These are phyloP conservation scores for Leucopternis melanops DNA, from an alignment of 2,113 vertebrate species.

Conservation along the genomic window DNA sequence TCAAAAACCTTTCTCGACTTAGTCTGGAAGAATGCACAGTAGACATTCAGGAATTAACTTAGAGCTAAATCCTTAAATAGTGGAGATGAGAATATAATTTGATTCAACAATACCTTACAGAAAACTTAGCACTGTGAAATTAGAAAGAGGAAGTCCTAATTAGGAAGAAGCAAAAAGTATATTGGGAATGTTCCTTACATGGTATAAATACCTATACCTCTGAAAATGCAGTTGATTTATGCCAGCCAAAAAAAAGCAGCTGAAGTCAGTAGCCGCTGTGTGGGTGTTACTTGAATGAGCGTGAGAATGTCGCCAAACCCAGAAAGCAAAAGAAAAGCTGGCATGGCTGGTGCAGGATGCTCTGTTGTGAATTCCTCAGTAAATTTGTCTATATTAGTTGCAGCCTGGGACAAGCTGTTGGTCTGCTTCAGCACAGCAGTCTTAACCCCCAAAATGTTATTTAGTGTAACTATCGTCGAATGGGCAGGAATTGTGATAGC, in stretches of 20 bases:
- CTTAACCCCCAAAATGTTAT: background rate
- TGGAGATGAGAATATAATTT: background rate
- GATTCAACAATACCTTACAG: background rate
- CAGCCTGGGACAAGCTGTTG: background rate
- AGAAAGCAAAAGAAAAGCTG: background rate
- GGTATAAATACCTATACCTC: background rate
- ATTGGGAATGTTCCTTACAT: background rate
- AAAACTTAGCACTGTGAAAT: background rate
- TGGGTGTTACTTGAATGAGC: background rate
- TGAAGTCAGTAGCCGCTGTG: background rate
- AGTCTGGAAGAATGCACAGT: background rate
- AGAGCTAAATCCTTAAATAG: background rate
- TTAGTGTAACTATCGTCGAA: accelerated
- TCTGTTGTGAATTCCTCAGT: background rate
- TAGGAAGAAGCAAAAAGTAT: background rate
- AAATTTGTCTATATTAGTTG: background rate
- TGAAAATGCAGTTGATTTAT: background rate
- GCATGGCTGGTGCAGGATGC: background rate
- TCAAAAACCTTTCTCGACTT: background rate
- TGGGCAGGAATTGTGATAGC: accelerated
- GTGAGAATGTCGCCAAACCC: background rate
- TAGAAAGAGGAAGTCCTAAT: background rate
- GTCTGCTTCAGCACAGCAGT: background rate
- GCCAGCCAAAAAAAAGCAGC: background rate
- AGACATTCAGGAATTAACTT: background rate